Conservation (phyloP, 2,888 invertebrate species). For the Hemithea aestivaria region DNA sequence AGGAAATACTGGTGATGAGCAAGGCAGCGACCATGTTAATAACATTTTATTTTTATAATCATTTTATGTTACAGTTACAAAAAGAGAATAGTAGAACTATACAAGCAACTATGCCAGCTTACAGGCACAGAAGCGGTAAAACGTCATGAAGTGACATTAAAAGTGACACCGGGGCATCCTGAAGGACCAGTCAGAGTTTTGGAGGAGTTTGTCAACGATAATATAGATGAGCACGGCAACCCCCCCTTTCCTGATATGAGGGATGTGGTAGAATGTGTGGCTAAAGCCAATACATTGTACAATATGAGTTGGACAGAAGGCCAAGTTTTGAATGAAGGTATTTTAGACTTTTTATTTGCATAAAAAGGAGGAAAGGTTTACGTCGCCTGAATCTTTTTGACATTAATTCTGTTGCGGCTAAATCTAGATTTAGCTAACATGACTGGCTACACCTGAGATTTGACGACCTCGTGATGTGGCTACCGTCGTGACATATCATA, state of each 20-base stretch:
- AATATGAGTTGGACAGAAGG: conserved; percentile 38
- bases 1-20: too few species aligned
- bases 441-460: too few species aligned
- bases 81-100: conserved; percentile 38
- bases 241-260: conserved; percentile 69
- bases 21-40: too few species aligned
- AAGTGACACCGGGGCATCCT: conserved; percentile 40
- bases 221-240: conserved; percentile 41
- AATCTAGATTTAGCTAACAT: too few species aligned
- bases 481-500: too few species aligned
- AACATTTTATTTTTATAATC: neutral
- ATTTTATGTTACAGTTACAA: conserved; percentile 42
- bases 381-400: too few species aligned
- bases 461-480: too few species aligned
- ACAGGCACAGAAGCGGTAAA: conserved; percentile 38
- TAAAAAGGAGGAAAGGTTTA: too few species aligned
- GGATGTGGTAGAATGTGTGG: conserved; percentile 61
- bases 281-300: conserved; percentile 37
- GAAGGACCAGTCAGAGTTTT: conserved; percentile 50
- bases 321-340: conserved; percentile 50
- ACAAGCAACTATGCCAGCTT: conserved; percentile 46
- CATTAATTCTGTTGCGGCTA: too few species aligned
- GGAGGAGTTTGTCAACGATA: conserved; percentile 47
- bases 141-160: conserved; percentile 39
- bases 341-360: too few species aligned